Conservation (phyloP, 2,888 invertebrate genomes). For the Chloroclystis v-ata region DNA sequence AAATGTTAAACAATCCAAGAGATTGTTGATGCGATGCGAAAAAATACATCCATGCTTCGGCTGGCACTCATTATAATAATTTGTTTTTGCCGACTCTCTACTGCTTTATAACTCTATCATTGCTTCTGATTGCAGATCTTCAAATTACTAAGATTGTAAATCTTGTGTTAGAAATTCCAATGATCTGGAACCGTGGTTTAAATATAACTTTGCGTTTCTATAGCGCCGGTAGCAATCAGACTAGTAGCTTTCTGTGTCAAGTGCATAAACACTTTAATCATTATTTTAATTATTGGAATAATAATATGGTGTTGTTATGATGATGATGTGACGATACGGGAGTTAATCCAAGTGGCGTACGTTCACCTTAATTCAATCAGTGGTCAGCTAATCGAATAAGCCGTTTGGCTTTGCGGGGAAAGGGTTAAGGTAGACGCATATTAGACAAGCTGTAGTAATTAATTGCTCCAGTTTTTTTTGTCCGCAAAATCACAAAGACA, state of each 20-base stretch:
- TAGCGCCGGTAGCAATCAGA: no score
- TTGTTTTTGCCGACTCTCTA: conserved; percentile 53
- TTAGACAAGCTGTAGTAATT: conserved; percentile 32
- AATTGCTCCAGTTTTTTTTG: not conserved
- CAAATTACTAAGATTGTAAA: not conserved
- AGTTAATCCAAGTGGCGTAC: conserved; percentile 30
- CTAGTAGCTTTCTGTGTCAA: no score
- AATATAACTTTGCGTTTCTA: no score
- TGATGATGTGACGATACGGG: not conserved
- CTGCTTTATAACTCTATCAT: conserved; percentile 27
- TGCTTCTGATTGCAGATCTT: conserved; percentile 9
- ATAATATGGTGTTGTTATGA: no score
- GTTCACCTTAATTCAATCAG: conserved; percentile 75
- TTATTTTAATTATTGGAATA: no score
- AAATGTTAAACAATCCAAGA: conserved; percentile 67
- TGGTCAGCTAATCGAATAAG: conserved; percentile 73
- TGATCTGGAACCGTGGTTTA: no score
- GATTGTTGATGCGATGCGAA: conserved; percentile 59
- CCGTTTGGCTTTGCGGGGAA: conserved; percentile 59
- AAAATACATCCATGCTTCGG: conserved; percentile 60
- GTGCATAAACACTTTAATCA: no score
- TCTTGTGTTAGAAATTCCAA: not conserved
- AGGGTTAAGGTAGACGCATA: conserved; percentile 47
- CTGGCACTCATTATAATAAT: conserved; percentile 65
- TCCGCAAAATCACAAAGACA: no score